Evolutionary conservation across 2,797 vertebrate genomes (phyloP).

Genomic region (Etheostoma nigrum): DNA sequence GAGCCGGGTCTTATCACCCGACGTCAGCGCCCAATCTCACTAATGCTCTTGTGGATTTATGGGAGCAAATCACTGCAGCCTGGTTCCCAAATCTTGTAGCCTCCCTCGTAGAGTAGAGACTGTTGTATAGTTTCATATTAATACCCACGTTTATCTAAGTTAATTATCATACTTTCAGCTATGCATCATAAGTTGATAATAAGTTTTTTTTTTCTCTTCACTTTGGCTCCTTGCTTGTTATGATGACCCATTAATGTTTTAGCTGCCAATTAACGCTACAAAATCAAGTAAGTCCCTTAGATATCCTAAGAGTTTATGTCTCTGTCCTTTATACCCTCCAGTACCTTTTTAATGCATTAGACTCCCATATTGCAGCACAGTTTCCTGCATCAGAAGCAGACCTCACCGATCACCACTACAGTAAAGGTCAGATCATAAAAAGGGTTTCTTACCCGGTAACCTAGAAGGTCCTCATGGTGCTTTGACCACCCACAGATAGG

Average conservation of each 20-base stretch:
- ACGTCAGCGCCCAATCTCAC: neutral
- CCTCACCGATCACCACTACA: conserved; percentile 6
- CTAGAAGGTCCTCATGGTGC: conserved; percentile 5
- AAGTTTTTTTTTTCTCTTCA: neutral
- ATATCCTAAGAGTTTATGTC: neutral
- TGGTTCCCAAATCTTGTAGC: neutral
- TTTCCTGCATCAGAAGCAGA: conserved; percentile 29
- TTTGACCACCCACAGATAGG: conserved; percentile 13
- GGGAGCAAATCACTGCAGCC: conserved; percentile 10
- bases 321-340: neutral
- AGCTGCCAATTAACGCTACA: conserved; percentile 11
- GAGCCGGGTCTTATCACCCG: neutral
- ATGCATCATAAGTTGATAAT: neutral
- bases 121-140: neutral
- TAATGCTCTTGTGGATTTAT: conserved; percentile 22
- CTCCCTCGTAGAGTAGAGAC: neutral
- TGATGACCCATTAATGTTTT: neutral
- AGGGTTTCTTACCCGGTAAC: conserved; percentile 14
- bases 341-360: neutral
- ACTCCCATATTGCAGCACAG: neutral
- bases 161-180: neutral
- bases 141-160: neutral
- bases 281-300: neutral
- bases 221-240: neutral
- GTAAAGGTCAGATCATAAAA: conserved; percentile 56